These are phyloP conservation scores for Temnothorax nylanderi DNA, from an alignment of 1,140 invertebrate genomes.

Conservation along the genomic window DNA sequence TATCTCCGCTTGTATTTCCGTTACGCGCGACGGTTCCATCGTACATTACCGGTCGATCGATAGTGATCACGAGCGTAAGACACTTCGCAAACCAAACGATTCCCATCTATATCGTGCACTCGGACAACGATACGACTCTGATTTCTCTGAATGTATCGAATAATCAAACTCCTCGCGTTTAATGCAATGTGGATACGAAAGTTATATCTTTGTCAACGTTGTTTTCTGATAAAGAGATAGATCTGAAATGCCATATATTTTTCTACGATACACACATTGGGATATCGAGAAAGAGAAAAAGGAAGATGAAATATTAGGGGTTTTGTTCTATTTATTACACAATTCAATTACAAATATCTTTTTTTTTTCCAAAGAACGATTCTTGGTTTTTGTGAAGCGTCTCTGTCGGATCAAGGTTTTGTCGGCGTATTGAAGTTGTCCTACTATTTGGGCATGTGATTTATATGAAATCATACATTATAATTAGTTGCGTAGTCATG, in stretches of 20 bases:
- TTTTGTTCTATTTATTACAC: not conserved
- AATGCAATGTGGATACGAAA: not conserved
- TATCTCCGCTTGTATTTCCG: slow-evolving; percentile 38
- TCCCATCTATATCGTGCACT: slow-evolving; percentile 42
- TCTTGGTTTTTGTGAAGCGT: not conserved
- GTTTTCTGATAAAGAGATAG: slow-evolving; percentile 29
- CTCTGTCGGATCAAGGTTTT: not conserved
- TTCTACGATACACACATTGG: not conserved
- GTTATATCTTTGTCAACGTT: not conserved
- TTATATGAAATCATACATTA: slow-evolving; percentile 43
- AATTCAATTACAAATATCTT: not conserved
- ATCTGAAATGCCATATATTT: not conserved
- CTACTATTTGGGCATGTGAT: not conserved
- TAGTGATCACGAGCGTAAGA: slow-evolving; percentile 66
- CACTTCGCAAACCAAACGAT: slow-evolving; percentile 58
- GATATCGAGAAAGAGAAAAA: not conserved
- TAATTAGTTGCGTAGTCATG: slow-evolving; percentile 8
- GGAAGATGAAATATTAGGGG: not conserved
- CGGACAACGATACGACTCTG: not conserved
- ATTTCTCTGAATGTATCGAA: not conserved
- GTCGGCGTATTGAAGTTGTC: not conserved
- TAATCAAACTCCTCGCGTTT: slow-evolving; percentile 11
- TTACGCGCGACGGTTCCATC: not conserved
- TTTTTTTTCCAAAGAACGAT: not conserved
- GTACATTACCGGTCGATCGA: slow-evolving; percentile 56